Conservation (phyloP, 2,113 vertebrate genomes). For the Elephantulus edwardii region DNA sequence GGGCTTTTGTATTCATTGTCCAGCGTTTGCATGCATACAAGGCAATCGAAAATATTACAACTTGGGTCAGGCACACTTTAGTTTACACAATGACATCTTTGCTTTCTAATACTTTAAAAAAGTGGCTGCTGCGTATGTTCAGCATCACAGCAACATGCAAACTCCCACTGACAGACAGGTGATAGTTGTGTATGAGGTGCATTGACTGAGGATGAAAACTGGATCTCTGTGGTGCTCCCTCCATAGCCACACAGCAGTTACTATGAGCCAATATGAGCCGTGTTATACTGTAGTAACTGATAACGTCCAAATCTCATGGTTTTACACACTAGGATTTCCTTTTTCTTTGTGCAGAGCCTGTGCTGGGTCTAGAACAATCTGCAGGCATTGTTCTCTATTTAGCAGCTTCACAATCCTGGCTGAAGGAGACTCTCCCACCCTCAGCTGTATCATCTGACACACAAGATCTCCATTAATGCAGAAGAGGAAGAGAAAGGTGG, state of each 20-base stretch:
- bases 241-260: background rate
- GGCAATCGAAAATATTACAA: background rate
- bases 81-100: background rate
- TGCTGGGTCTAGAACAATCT: background rate
- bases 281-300: background rate
- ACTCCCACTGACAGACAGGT: background rate
- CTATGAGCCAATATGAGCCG: background rate
- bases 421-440: background rate
- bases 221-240: background rate
- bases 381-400: background rate
- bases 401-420: background rate
- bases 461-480: background rate
- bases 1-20: background rate
- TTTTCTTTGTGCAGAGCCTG: background rate
- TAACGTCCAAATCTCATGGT: background rate
- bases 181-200: background rate
- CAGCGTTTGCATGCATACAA: background rate
- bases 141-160: background rate
- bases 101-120: background rate
- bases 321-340: background rate
- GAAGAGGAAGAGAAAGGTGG: background rate
- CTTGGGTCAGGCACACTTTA: background rate
- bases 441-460: background rate
- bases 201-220: background rate
- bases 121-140: background rate